Percentiles rank a stretch among this genome's conserved stretches.
These are phyloP conservation scores for Drosophila triauraria DNA, from an alignment of 1,140 invertebrate species.

Conservation along the genomic window DNA sequence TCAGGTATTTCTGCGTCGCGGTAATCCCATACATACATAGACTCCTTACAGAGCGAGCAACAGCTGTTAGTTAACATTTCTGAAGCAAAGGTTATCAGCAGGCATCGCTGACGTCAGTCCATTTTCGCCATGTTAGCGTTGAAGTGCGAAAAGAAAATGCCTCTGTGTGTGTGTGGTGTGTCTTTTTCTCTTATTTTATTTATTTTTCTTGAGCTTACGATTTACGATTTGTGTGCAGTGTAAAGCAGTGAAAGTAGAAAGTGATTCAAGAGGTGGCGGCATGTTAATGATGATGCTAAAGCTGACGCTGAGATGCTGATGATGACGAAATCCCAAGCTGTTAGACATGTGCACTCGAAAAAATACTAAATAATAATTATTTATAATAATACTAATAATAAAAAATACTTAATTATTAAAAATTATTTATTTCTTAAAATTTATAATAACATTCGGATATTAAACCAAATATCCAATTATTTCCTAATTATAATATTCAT, in stretches of 20 bases:
- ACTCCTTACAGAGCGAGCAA: constrained; percentile 11
- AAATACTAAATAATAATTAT: too few relatives aligned
- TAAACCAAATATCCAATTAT: too few relatives aligned
- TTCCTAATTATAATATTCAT: too few relatives aligned
- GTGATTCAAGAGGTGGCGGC: constrained; percentile 52
- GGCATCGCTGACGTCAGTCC: constrained; percentile 37
- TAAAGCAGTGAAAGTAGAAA: constrained; percentile 74
- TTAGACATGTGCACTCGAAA: neutral
- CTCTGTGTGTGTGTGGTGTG: neutral
- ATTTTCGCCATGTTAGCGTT: constrained; percentile 20
- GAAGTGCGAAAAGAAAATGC: constrained; percentile 24
- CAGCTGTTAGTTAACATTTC: constrained; percentile 9
- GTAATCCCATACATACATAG: neutral
- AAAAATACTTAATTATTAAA: too few relatives aligned
- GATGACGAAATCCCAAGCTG: constrained; percentile 48
- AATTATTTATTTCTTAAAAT: too few relatives aligned
- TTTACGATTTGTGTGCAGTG: constrained; percentile 13
- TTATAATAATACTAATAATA: too few relatives aligned
- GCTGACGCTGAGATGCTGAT: constrained; percentile 3
- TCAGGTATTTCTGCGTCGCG: constrained; percentile 26
- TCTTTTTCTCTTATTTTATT: constrained; percentile 6
- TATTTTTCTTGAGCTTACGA: neutral
- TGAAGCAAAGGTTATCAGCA: constrained; percentile 21
- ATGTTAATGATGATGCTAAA: constrained; percentile 37
- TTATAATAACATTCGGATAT: too few relatives aligned